phyloP scores from a whole-genome alignment of 2,113 vertebrate species.

The Alexandromys fortis region DNA sequence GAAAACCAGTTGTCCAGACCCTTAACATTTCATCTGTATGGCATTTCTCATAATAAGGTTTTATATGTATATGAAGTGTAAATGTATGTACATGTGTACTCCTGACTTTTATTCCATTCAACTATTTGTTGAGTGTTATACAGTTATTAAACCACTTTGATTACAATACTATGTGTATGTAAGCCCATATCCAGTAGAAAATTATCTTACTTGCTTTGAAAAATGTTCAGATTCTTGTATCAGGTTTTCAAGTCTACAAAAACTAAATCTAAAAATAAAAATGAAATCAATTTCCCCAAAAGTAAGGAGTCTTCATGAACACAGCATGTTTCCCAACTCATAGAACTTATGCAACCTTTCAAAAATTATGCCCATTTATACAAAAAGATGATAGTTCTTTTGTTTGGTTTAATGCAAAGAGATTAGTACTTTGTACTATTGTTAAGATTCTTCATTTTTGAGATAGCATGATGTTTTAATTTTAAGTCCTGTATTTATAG shows the following conservation, averaged over 20 bases:
- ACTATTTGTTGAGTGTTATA: not conserved
- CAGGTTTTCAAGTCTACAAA: not conserved
- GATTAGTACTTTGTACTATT: not conserved
- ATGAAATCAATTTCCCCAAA: not conserved
- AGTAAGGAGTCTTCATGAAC: not conserved
- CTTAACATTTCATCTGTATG: not conserved
- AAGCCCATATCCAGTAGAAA: not conserved
- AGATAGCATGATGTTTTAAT: not conserved
- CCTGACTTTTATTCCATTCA: not conserved
- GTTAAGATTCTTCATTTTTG: not conserved
- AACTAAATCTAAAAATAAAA: conserved; percentile 10
- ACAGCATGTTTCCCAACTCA: not conserved
- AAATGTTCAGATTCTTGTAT: not conserved
- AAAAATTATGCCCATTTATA: not conserved
- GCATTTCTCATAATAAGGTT: not conserved
- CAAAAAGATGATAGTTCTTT: not conserved
- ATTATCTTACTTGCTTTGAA: not conserved
- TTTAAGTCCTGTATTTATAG: not conserved
- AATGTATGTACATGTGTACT: not conserved
- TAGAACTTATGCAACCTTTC: not conserved
- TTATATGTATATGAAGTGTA: not conserved
- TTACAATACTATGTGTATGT: not conserved
- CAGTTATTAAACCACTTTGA: not conserved
- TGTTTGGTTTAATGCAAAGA: not conserved
- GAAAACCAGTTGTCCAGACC: not conserved